These are phyloP conservation scores for Drosophila saltans DNA, from an alignment of 1,140 invertebrate genomes.

Conservation along the genomic window DNA sequence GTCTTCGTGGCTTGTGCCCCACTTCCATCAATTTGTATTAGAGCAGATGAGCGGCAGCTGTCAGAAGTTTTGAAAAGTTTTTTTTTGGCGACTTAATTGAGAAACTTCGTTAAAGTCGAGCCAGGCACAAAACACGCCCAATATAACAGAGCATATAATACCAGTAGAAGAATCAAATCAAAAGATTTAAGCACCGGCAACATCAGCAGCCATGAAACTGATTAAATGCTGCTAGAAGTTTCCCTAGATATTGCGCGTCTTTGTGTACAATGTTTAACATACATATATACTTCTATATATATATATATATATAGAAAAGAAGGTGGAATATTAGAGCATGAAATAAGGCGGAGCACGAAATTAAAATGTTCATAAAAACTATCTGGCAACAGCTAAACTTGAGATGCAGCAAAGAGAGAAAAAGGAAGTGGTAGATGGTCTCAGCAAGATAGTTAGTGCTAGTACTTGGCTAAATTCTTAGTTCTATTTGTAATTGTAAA, in stretches of 20 bases:
- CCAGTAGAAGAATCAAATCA: no score
- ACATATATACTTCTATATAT: no score
- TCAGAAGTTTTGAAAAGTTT: no score
- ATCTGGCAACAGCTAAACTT: neutral
- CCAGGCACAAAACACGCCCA: no score
- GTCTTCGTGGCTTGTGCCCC: slow-evolving; percentile 47
- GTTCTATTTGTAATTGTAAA: slow-evolving; percentile 57
- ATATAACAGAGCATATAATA: no score
- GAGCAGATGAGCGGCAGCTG: slow-evolving; percentile 32
- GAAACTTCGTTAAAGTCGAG: no score
- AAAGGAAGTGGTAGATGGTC: slow-evolving; percentile 16
- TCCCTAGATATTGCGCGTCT: no score
- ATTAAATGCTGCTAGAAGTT: no score
- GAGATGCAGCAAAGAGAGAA: neutral
- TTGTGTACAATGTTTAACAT: slow-evolving; percentile 7
- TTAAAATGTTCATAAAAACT: slow-evolving; percentile 40
- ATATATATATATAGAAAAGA: neutral
- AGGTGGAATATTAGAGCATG: slow-evolving; percentile 72
- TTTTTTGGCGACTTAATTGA: no score
- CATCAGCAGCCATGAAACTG: no score
- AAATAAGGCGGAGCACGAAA: slow-evolving; percentile 59
- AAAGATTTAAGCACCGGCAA: no score
- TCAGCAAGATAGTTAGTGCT: slow-evolving; percentile 24
- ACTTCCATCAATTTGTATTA: slow-evolving; percentile 68
- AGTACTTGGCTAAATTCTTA: slow-evolving; percentile 22